Base-by-base conservation (phyloP, 2,888 invertebrate genomes). In the Limnephilus rhombicus region DNA sequence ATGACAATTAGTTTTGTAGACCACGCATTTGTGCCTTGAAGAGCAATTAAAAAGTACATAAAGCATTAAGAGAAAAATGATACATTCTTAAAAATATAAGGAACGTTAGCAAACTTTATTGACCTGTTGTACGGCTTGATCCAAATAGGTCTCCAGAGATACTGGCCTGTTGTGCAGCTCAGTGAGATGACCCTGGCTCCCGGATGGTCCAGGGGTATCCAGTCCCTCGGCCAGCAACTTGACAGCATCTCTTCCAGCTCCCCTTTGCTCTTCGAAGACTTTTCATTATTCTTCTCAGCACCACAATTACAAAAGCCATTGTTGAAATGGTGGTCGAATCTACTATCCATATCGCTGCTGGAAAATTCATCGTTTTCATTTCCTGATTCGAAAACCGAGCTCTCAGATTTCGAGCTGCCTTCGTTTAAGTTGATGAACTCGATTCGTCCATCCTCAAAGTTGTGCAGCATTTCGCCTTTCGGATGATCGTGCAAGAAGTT, bases 151-250 rank as follows among this genome's bases (percentile, higher is more conserved):
- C 98, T 96, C 98, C 98, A 98, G 37, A 98, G 95, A 94, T 97
- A 97, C 0, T 97, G 97, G 94, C 98, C 98, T 2, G 98, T 98
- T 0, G 98, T 98, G 94, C 98, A 98, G 94, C 98, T 98, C 0
- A 99, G 95, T 3, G 98, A 98, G 41, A 99, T 97, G 0, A 99
- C 97, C 85, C 99, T 96, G 0, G 98, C 97, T 0, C 97, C 97
- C 0, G 98, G 98, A 94, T 97, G 97, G 94, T 99, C 98, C 81
- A 96, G 94, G 0, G 98, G 97, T 41, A 99, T 95, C 99, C 99
- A 99, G 94, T 99, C 98, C 92, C 97, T 96, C 0, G 98, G 98
- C 98, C 98, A 98, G 94, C 98, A 98, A 18, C 95, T 95, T 0
- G 97, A 97, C 94, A 97, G 91, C 96, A 96, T 5, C 95, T 94